A percentile compares a stretch with the other conserved stretches of the same genome.
Evolutionary conservation across 2,113 vertebrate species (phyloP).

Genomic region (Tragelaphus strepsiceros): DNA sequence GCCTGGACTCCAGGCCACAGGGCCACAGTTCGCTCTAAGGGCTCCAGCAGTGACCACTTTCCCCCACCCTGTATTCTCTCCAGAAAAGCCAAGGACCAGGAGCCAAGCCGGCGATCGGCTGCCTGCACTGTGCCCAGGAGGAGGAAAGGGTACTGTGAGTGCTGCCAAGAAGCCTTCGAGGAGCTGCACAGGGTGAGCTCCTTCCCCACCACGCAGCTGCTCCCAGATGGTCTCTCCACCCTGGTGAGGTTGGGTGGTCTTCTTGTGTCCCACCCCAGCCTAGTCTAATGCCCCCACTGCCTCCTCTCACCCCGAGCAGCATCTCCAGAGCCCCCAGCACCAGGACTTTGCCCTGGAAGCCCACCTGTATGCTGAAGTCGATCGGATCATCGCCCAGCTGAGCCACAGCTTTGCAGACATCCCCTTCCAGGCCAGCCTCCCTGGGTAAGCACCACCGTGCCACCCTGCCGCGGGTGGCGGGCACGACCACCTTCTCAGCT

Average conservation of each 20-base stretch:
- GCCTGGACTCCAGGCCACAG: neutral
- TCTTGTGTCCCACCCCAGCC: fast-evolving
- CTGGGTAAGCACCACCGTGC: neutral
- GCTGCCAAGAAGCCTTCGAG: constrained; percentile 85
- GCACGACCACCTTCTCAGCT: fast-evolving
- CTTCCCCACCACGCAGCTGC: neutral
- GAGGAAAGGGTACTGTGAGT: constrained; percentile 86
- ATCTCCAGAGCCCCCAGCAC: constrained; percentile 85
- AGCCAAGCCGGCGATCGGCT: constrained; percentile 29
- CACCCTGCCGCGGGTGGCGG: fast-evolving
- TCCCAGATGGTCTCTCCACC: neutral
- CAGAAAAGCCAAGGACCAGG: constrained; percentile 60
- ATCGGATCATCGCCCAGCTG: constrained; percentile 82
- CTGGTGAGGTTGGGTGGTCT: neutral
- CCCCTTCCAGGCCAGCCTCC: constrained; percentile 23
- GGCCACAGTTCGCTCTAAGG: neutral
- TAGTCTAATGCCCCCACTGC: neutral
- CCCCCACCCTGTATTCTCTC: neutral
- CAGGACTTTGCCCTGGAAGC: constrained; percentile 78
- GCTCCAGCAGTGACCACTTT: neutral
- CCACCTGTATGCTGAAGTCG: constrained; percentile 78
- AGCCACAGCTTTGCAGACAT: constrained; percentile 63
- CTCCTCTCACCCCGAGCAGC: constrained; percentile 72
- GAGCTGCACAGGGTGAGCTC: constrained; percentile 81
- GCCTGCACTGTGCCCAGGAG: constrained; percentile 68